Base-by-base conservation (phyloP, 2,888 invertebrate genomes). In the Drosophila picticornis region DNA sequence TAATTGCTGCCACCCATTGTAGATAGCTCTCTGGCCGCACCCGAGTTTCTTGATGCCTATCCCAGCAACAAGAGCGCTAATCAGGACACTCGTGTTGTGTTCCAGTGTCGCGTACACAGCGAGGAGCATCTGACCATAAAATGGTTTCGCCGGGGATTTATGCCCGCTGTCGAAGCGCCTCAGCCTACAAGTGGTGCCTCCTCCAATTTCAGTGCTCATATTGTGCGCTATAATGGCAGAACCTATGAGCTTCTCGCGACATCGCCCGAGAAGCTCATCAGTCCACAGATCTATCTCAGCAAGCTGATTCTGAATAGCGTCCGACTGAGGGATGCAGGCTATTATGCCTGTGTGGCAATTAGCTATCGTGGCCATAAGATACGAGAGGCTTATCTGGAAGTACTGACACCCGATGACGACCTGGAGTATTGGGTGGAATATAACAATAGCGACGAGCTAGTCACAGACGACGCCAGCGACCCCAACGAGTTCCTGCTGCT, bases 21-120 rank as follows among this genome's bases (percentile, higher is more conserved):
- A 93, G 93, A 93, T 66, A 85, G 77, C 19, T 90, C 91, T 1
- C 58, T 91, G 56, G 80, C 84, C 9, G 77, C 91, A 19, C 93
- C 93, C 16, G 91, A 92, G 75, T 92, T 93, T 46, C 68, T 93
- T 4, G 92, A 91, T 72, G 80, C 87, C 4, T 87, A 88, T 78
- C 93, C 92, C 9, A 75, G 84, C 59, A 93, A 93, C 50, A 89
- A 90, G 53, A 90, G 91, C 0, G 81, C 78, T 0, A 34, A 69
- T 0, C 66, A 83, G 31, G 91, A 91, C 31, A 82, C 81, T 9
- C 92, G 91, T 55, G 91, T 90, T 16, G 92, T 93, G 1, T 91
- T 93, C 32, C 92, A 93, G 72, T 93, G 93, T 43, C 91, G 92
- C 6, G 93, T 93, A 0, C 90, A 91, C 57, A 93, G 93, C 76